A percentile compares a stretch with the other conserved stretches of the same genome.
Conservation (phyloP, 23 tunicate species). For the Clavelina lepadiformis region DNA sequence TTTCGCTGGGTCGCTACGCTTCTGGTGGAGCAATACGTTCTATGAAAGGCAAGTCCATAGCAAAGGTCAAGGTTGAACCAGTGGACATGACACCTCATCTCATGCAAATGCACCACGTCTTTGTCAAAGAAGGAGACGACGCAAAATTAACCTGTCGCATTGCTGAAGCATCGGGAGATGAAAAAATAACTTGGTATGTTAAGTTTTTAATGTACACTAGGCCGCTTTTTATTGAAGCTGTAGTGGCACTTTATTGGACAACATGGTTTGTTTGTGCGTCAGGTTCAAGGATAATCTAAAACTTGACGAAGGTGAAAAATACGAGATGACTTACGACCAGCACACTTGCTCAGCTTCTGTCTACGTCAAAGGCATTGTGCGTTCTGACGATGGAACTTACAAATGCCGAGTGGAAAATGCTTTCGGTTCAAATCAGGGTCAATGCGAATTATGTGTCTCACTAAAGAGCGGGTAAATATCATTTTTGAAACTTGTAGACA, state of each 20-base stretch:
- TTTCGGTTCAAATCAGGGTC: conserved; percentile 47
- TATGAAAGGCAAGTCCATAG: conserved; percentile 77
- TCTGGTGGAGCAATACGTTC: conserved; percentile 87
- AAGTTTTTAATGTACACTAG: background rate
- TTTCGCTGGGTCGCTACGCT: conserved; percentile 80
- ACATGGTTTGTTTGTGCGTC: too few species aligned
- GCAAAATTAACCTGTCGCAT: conserved; percentile 80
- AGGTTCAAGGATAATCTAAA: conserved; percentile 72
- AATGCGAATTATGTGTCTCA: conserved; percentile 82
- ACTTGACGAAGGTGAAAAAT: conserved; percentile 77
- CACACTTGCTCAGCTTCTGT: conserved; percentile 61
- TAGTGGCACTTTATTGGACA: background rate
- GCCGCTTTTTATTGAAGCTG: background rate
- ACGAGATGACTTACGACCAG: conserved; percentile 61
- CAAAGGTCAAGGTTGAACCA: conserved; percentile 75
- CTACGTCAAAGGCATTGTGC: conserved; percentile 74
- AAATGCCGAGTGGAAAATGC: conserved; percentile 87
- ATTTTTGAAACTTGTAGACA: background rate
- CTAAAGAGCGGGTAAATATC: conserved; percentile 38
- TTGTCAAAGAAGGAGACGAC: conserved; percentile 79
- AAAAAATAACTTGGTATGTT: conserved; percentile 83
- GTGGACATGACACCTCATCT: conserved; percentile 75
- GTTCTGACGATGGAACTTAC: conserved; percentile 86
- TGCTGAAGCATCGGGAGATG: conserved; percentile 48
- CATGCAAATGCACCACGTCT: conserved; percentile 85